These are phyloP conservation scores for Drosophila murphyi DNA, from an alignment of 1,140 invertebrate genomes.

Conservation along the genomic window DNA sequence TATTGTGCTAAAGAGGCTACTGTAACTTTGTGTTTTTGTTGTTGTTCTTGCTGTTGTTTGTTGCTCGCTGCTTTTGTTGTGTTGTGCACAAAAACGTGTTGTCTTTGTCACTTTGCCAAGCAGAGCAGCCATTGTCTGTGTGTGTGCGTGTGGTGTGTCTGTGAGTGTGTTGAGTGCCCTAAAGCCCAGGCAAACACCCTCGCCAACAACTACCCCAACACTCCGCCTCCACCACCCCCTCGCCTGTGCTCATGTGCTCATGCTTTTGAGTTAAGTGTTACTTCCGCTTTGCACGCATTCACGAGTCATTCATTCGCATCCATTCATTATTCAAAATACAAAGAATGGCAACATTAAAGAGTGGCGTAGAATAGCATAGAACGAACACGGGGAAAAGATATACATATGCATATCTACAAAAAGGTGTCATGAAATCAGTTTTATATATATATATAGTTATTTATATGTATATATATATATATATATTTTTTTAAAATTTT, in stretches of 20 bases:
- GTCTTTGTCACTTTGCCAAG: conserved; percentile 33
- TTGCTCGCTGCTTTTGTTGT: conserved; percentile 28
- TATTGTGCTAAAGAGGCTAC: conserved; percentile 41
- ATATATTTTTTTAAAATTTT: too few species aligned
- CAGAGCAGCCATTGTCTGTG: conserved; percentile 6
- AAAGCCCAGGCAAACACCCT: conserved; percentile 1
- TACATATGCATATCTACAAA: neutral
- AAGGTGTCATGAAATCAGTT: conserved; percentile 1
- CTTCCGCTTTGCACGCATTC: conserved; percentile 67
- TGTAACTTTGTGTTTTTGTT: conserved; percentile 45
- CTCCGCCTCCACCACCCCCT: conserved; percentile 20
- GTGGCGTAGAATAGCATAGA: conserved; percentile 4
- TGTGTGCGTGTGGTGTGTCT: conserved; percentile 8
- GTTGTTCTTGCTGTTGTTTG: conserved; percentile 37
- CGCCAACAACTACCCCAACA: neutral
- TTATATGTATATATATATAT: neutral
- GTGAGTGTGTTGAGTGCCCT: conserved; percentile 19
- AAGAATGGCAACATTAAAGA: neutral
- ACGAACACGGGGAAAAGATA: neutral
- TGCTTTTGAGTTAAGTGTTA: conserved; percentile 74
- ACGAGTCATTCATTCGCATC: conserved; percentile 40
- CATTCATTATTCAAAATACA: conserved; percentile 59
- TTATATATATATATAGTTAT: conserved; percentile 1
- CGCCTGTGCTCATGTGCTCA: conserved; percentile 11
- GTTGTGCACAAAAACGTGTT: conserved; percentile 38